A percentile compares a stretch with the other conserved stretches of the same genome.
These are phyloP conservation scores for Caenorhabditis sulstoni DNA, from an alignment of 2,888 invertebrate genomes.

Conservation along the genomic window DNA sequence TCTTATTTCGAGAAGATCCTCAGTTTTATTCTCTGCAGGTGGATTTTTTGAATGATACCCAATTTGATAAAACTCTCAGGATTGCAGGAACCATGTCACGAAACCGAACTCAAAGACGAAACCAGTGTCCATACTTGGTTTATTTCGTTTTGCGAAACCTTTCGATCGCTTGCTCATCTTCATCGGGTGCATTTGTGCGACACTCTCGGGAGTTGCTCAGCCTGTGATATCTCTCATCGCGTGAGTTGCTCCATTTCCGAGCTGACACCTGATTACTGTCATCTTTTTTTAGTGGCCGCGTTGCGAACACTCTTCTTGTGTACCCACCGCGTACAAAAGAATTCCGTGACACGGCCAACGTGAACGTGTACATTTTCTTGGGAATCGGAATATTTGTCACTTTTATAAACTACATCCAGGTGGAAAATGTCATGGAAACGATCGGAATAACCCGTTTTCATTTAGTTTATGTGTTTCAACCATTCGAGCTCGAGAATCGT, in stretches of 20 bases:
- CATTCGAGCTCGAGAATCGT: slow-evolving; percentile 70
- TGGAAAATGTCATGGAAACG: slow-evolving; percentile 25
- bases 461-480: slow-evolving; percentile 73
- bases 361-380: slow-evolving; percentile 74
- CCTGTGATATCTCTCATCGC: slow-evolving; percentile 68
- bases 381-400: slow-evolving; percentile 70
- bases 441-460: background rate
- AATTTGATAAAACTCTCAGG: slow-evolving; percentile 1
- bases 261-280: no score
- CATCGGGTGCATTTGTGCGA: slow-evolving; percentile 65
- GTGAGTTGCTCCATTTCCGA: slow-evolving; percentile 17
- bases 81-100: background rate
- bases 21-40: slow-evolving; percentile 67
- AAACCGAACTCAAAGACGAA: slow-evolving; percentile 26
- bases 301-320: slow-evolving; percentile 70
- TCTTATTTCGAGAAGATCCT: slow-evolving; percentile 65
- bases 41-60: no score
- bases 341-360: slow-evolving; percentile 66
- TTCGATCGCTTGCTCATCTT: slow-evolving; percentile 64
- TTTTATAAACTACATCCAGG: slow-evolving; percentile 71
- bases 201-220: slow-evolving; percentile 65
- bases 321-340: slow-evolving; percentile 60
- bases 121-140: slow-evolving; percentile 40
- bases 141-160: slow-evolving; percentile 66
- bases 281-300: slow-evolving; percentile 63